Conservation (phyloP, 2,888 invertebrate species). For the Ochropacha duplaris region DNA sequence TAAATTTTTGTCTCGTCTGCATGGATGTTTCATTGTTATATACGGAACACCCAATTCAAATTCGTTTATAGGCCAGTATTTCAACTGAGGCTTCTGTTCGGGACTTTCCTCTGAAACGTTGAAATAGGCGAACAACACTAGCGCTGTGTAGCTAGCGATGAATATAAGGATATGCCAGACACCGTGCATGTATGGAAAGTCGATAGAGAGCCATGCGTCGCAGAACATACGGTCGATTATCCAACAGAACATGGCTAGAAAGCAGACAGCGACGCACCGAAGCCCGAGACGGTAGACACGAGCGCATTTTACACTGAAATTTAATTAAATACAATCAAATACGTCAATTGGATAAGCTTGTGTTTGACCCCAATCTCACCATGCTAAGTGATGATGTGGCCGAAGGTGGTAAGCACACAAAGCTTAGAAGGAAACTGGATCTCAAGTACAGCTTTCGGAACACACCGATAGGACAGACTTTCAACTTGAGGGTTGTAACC, state of each 20-base stretch:
- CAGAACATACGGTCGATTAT: conserved; percentile 90
- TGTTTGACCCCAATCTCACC: too few relatives aligned
- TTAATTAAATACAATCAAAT: too few relatives aligned
- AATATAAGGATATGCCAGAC: conserved; percentile 93
- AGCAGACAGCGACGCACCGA: conserved; percentile 86
- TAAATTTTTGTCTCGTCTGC: conserved; percentile 69
- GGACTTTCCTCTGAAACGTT: conserved; percentile 88
- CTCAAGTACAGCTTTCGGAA: too few relatives aligned
- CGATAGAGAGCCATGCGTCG: conserved; percentile 89
- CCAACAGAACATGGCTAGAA: conserved; percentile 90
- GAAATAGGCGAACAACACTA: conserved; percentile 91
- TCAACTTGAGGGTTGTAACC: too few relatives aligned
- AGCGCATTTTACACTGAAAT: conserved; percentile 81
- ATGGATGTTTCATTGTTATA: conserved; percentile 85
- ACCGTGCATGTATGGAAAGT: conserved; percentile 92
- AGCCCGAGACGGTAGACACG: conserved; percentile 88
- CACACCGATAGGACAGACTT: too few relatives aligned
- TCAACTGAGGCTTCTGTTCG: conserved; percentile 86
- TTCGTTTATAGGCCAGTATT: conserved; percentile 90
- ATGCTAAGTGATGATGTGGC: too few relatives aligned
- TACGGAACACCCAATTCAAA: conserved; percentile 91
- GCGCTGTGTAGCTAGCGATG: conserved; percentile 89
- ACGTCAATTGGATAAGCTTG: too few relatives aligned
- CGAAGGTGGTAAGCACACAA: too few relatives aligned
- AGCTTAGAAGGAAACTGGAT: too few relatives aligned